Conservation (phyloP, 2,113 vertebrate species). For the Hylia prasina region DNA sequence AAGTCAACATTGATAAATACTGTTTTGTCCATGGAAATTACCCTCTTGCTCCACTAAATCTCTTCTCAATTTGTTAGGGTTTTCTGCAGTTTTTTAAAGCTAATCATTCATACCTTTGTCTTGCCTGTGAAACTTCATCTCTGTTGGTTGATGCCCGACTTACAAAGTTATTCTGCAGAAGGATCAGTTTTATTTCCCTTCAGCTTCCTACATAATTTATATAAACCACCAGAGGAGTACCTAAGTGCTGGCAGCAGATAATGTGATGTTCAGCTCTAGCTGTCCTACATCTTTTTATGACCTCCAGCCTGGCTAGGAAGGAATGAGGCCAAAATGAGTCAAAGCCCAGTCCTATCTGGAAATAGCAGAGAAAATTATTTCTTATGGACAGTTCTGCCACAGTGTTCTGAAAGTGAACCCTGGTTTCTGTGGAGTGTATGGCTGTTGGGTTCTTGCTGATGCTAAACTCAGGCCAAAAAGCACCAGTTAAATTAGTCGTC, state of each 20-base stretch:
- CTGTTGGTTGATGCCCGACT: not conserved
- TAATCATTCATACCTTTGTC: not conserved
- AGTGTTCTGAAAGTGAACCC: not conserved
- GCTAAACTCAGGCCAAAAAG: rapidly evolving
- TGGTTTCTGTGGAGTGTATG: not conserved
- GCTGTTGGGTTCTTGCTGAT: not conserved
- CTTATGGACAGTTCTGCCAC: not conserved
- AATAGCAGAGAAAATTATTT: not conserved
- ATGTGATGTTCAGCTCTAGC: not conserved
- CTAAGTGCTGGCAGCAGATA: not conserved
- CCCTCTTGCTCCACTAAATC: not conserved
- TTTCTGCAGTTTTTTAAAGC: not conserved
- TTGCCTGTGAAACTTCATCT: not conserved
- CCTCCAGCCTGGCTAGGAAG: not conserved
- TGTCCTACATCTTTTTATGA: not conserved
- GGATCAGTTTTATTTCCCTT: not conserved
- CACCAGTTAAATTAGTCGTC: not conserved
- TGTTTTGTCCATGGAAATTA: not conserved
- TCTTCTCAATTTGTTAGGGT: not conserved
- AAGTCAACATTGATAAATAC: not conserved
- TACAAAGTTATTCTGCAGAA: not conserved
- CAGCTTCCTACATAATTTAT: not conserved
- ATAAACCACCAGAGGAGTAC: not conserved
- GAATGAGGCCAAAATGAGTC: not conserved
- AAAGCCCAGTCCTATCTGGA: not conserved